Evolutionary conservation across 64 coral and sea anemone species (phyloP).

Genomic region (Cladopsammia gracilis): DNA sequence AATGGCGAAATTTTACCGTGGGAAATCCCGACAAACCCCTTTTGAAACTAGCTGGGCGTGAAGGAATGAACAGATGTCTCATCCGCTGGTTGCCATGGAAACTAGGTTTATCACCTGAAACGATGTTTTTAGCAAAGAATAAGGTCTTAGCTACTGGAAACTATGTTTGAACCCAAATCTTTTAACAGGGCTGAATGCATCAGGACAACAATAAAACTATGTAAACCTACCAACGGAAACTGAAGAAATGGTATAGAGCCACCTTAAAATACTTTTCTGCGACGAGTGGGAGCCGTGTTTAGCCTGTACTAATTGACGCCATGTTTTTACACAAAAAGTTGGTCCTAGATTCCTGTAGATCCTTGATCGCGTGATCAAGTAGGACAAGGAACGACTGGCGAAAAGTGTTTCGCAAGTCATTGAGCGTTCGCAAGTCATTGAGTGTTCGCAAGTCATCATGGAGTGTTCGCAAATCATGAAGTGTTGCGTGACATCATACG

Average conservation of each 20-base stretch:
- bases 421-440: too few species aligned
- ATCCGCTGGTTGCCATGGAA: background rate
- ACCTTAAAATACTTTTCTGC: too few species aligned
- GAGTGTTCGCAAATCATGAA: too few species aligned
- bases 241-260: slow-evolving; percentile 18
- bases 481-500: too few species aligned
- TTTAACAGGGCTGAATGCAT: background rate
- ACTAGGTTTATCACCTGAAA: background rate
- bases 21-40: background rate
- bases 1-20: background rate
- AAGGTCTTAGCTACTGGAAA: background rate
- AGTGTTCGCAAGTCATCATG: too few species aligned
- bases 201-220: background rate
- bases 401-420: too few species aligned
- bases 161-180: slow-evolving; percentile 22
- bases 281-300: too few species aligned
- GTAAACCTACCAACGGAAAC: background rate
- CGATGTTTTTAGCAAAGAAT: background rate
- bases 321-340: too few species aligned
- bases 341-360: too few species aligned
- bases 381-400: too few species aligned
- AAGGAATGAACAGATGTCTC: slow-evolving; percentile 6
- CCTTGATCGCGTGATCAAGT: too few species aligned
- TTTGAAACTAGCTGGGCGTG: background rate
- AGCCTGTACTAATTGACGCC: too few species aligned